These are phyloP conservation scores for Torymus tubicola DNA, from an alignment of 2,888 invertebrate species.

Conservation along the genomic window DNA sequence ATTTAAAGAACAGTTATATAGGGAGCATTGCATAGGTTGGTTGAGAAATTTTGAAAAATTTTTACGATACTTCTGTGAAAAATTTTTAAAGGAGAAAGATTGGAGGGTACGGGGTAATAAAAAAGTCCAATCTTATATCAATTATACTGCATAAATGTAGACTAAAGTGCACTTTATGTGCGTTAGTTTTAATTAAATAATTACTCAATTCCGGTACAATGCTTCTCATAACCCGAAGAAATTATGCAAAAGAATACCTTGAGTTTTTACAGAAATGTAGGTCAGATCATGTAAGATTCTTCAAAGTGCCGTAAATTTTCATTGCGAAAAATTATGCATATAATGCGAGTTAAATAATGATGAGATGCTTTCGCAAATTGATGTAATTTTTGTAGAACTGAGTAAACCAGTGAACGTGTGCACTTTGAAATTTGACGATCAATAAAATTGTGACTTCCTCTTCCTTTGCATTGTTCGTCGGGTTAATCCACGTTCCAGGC, in stretches of 20 bases:
- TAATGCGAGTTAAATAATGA: constrained; percentile 10
- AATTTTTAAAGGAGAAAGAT: too few relatives aligned
- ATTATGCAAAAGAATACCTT: constrained; percentile 1
- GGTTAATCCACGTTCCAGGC: constrained; percentile 20
- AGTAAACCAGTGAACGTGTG: constrained; percentile 1
- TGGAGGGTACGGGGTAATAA: too few relatives aligned
- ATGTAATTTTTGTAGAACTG: constrained; percentile 54
- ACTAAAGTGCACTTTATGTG: neutral
- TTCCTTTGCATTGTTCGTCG: constrained; percentile 47
- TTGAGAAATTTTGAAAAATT: too few relatives aligned
- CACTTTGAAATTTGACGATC: constrained; percentile 51
- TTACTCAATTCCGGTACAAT: constrained; percentile 1
- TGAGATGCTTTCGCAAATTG: constrained; percentile 56
- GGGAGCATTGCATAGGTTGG: too few relatives aligned
- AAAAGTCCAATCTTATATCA: too few relatives aligned
- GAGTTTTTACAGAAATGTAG: neutral
- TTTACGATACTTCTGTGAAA: too few relatives aligned
- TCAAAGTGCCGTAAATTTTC: constrained; percentile 3
- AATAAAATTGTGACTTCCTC: constrained; percentile 57
- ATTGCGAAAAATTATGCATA: constrained; percentile 17
- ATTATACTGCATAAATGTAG: neutral
- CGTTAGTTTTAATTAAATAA: constrained; percentile 14
- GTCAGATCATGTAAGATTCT: constrained; percentile 13
- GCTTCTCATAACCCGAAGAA: neutral
- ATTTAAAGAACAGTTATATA: too few relatives aligned